Conservation (phyloP, 2,113 vertebrate genomes). For the Eubucco bourcierii region DNA sequence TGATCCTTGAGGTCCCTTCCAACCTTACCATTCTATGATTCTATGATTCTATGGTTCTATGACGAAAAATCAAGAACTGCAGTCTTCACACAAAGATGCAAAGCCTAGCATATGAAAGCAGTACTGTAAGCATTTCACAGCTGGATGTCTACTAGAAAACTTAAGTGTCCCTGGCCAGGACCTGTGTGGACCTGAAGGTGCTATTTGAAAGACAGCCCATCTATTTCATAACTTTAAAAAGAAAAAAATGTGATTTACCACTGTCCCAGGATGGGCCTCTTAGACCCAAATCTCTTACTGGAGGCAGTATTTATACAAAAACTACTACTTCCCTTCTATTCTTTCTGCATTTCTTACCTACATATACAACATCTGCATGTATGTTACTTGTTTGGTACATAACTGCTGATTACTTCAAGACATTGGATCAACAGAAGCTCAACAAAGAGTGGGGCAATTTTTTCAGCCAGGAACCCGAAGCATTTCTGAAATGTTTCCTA, state of each 20-base stretch:
- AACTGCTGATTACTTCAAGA: slow-evolving; percentile 37
- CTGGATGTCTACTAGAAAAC: neutral
- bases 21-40: no score
- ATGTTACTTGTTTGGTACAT: neutral
- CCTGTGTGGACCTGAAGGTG: neutral
- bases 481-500: slow-evolving; percentile 79
- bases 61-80: neutral
- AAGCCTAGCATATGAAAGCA: fast-evolving
- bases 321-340: neutral
- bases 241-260: neutral
- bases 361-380: neutral
- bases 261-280: neutral
- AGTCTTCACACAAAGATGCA: neutral
- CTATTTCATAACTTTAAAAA: neutral
- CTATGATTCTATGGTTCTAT: no score
- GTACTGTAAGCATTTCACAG: neutral
- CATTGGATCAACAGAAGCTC: slow-evolving; percentile 34
- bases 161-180: neutral
- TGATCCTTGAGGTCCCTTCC: no score
- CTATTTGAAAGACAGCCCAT: neutral
- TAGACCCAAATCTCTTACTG: neutral
- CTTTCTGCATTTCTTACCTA: neutral
- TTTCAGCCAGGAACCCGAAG: slow-evolving; percentile 63
- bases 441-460: slow-evolving; percentile 33
- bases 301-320: neutral